Conservation (phyloP, 1,140 invertebrate species). For the Cherax destructor region DNA sequence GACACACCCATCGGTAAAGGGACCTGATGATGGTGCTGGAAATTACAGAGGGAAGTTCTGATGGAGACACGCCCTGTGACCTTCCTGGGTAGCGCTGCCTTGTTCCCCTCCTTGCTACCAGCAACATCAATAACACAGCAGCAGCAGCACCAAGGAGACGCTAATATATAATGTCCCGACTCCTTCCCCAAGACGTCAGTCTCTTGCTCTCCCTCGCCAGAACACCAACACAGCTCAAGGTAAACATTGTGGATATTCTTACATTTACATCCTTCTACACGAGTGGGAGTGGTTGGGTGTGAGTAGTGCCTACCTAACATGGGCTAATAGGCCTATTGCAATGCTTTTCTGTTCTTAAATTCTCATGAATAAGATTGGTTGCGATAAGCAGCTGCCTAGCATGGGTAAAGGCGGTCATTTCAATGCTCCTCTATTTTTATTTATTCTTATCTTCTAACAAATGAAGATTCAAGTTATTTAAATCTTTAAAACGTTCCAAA, state of each 20-base stretch:
- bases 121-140: background rate
- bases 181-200: background rate
- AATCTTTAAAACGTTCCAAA: too few relatives aligned
- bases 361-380: too few relatives aligned
- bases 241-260: background rate
- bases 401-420: too few relatives aligned
- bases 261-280: too few relatives aligned
- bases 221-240: background rate
- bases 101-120: background rate
- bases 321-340: too few relatives aligned
- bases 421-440: too few relatives aligned
- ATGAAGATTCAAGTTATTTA: too few relatives aligned
- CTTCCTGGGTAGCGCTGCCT: background rate
- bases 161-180: background rate
- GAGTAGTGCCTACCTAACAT: too few relatives aligned
- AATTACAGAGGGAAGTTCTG: background rate
- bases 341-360: too few relatives aligned
- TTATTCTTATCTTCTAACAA: too few relatives aligned
- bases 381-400: too few relatives aligned
- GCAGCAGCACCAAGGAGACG: background rate
- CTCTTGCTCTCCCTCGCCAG: background rate
- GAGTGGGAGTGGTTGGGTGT: too few relatives aligned
- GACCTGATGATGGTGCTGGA: background rate
- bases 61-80: background rate
- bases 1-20: background rate